Base-by-base conservation (phyloP, 2,113 vertebrate genomes). In the Collichthys lucidus region DNA sequence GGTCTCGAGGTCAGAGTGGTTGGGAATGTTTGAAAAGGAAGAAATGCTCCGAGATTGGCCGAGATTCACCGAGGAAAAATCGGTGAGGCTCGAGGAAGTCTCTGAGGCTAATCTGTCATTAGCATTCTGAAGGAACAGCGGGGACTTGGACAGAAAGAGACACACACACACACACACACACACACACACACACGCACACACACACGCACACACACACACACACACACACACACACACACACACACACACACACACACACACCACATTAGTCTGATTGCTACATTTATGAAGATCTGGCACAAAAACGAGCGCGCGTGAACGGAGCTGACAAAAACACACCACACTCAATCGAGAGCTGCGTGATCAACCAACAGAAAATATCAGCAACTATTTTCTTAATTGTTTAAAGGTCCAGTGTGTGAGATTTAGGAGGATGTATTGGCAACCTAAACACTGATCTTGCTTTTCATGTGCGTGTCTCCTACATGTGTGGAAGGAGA, bases 91-190 rank as follows among this genome's bases (percentile, higher is more conserved):
- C 68, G 82, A 86, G 79, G 87, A 90, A 90, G 57, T 81, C 80
- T 83, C 77, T 59, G 56, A 83, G 87, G 85, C 85, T 83, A 91
- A 92, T 93, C 81, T 89, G 53, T 89, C 85, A 93, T 93, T 94
- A 92, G 90, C 82, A 92, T 93, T 87, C 84, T 55, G 67, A 89
- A 87, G 63, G 77, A 89, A 84, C 59, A 1, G 55, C 59, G 42
- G 66, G 26, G 61, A 64, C 52, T 70, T 56, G 17, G 7, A 79
- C 26, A 64, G 22, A 82, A 17, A 35, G 5, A 35, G 1, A 85
- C 0, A 24, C 65, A 66, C 49, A 76, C 40, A 71, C 42, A 59
- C 47, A 19, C 12, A 53, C 68, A 73, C 55, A 52, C 17, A 60
- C 65, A 70, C 47, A 78, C 35, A 35, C 31, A 35, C n/a, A 70